Percentiles rank a stretch among this genome's conserved stretches.
These are phyloP conservation scores for Lepidotrigona ventralis DNA, from an alignment of 1,140 invertebrate species.

Conservation along the genomic window DNA sequence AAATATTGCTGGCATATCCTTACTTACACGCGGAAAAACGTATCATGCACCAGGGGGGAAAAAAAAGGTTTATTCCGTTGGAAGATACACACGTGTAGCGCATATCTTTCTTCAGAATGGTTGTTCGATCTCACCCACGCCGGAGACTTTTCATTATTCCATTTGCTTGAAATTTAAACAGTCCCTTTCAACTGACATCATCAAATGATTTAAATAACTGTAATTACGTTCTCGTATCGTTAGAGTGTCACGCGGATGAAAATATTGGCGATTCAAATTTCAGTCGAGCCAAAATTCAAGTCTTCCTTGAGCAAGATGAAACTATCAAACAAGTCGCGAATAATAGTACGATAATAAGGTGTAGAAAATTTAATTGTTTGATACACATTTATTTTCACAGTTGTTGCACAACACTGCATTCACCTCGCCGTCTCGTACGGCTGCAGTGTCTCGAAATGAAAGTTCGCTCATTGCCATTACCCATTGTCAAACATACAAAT, in stretches of 20 bases:
- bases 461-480: neutral
- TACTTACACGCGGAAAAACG: neutral
- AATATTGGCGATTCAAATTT: neutral
- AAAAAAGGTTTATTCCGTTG: neutral
- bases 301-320: neutral
- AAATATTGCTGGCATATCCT: conserved; percentile 37
- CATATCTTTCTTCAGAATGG: neutral
- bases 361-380: neutral
- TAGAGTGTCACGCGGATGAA: neutral
- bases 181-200: too few species aligned
- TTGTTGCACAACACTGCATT: neutral
- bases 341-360: neutral
- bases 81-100: neutral
- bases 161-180: neutral
- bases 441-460: neutral
- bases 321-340: neutral
- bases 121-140: neutral
- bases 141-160: neutral
- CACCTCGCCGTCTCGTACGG: neutral
- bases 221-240: neutral
- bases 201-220: neutral
- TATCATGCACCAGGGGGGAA: neutral
- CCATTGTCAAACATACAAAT: neutral
- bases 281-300: neutral
- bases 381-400: neutral